Evolutionary conservation across 92 coral and sea anemone species (phyloP).

Genomic region (Zoanthus gigantus): DNA sequence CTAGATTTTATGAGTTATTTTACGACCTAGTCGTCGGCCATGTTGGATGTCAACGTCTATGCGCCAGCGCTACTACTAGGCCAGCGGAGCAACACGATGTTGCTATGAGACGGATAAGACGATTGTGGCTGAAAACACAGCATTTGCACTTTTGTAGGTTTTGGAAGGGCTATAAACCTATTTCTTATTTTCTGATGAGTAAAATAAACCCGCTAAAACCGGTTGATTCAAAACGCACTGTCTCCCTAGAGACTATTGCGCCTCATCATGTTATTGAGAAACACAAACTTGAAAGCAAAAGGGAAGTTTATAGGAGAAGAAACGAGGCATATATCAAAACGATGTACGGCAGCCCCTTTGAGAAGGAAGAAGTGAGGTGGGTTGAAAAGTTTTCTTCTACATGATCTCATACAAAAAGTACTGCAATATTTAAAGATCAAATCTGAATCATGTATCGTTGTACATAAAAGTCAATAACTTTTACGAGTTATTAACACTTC

Average conservation of each 20-base stretch:
- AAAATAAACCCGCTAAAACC: slow-evolving; percentile 66
- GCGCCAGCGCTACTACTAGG: slow-evolving; percentile 43
- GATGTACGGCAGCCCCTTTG: slow-evolving; percentile 76
- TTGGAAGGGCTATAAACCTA: neutral
- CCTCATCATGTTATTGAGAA: slow-evolving; percentile 64
- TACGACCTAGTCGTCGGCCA: slow-evolving; percentile 65
- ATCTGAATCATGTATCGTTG: too few species aligned
- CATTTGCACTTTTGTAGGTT: slow-evolving; percentile 11
- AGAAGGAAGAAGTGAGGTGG: slow-evolving; percentile 85
- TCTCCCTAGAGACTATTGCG: slow-evolving; percentile 67
- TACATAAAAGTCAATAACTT: too few species aligned
- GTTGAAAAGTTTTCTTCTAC: neutral
- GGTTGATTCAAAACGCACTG: slow-evolving; percentile 60
- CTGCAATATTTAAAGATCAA: too few species aligned
- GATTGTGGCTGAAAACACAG: neutral
- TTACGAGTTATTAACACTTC: too few species aligned
- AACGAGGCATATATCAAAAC: slow-evolving; percentile 74
- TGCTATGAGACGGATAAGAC: slow-evolving; percentile 41
- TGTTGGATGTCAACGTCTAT: slow-evolving; percentile 46
- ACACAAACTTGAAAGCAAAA: slow-evolving; percentile 64
- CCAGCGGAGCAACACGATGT: slow-evolving; percentile 56
- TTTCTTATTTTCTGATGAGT: slow-evolving; percentile 55
- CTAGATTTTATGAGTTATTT: neutral
- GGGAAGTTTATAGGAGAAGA: slow-evolving; percentile 69
- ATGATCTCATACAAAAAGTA: too few species aligned